phyloP scores from a whole-genome alignment of 2,888 invertebrate species.

The Trypoxylon attenuatum region DNA sequence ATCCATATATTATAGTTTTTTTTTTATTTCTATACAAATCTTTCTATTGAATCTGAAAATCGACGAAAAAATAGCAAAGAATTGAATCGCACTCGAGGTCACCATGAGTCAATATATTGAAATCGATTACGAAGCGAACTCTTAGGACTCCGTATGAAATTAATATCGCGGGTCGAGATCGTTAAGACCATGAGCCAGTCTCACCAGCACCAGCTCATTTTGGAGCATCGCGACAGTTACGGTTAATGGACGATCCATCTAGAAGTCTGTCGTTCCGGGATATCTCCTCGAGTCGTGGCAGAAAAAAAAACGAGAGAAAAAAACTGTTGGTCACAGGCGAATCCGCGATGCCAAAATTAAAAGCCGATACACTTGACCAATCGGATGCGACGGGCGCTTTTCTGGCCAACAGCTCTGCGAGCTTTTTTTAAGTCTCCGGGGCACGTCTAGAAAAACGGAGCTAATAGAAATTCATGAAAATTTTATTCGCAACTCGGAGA shows the following conservation, averaged over 20 bases:
- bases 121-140: no score
- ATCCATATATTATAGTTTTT: no score
- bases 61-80: no score
- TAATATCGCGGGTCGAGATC: no score
- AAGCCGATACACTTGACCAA: not conserved
- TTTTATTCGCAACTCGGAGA: slow-evolving; percentile 72
- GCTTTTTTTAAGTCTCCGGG: slow-evolving; percentile 57
- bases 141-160: no score
- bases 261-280: not conserved
- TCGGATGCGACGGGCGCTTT: not conserved
- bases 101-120: no score
- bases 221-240: not conserved
- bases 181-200: no score
- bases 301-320: not conserved
- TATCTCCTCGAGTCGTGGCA: not conserved
- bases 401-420: slow-evolving; percentile 14
- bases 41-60: no score
- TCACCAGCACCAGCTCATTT: no score
- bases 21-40: no score
- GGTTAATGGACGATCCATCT: not conserved
- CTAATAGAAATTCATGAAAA: slow-evolving; percentile 75
- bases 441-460: slow-evolving; percentile 65
- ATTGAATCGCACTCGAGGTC: no score
- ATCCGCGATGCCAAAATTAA: not conserved
- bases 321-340: not conserved